Conservation (phyloP, 2,888 invertebrate species). For the Pherbina coryleti region DNA sequence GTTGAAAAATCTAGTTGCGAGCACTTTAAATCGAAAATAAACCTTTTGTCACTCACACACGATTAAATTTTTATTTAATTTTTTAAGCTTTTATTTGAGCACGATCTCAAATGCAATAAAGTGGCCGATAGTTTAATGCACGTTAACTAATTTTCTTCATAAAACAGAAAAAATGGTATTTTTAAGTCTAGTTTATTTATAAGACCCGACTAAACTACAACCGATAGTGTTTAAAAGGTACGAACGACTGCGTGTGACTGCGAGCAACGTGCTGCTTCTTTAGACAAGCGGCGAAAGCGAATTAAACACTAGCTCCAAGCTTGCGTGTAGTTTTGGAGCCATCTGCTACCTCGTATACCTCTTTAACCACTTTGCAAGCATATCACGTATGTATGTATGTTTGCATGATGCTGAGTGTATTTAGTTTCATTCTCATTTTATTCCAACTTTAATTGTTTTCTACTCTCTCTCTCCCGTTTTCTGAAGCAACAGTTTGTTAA, state of each 20-base stretch:
- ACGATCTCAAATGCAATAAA: constrained; percentile 14
- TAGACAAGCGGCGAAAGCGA: constrained; percentile 49
- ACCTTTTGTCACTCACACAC: too few species aligned
- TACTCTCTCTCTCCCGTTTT: not conserved
- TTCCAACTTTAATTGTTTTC: constrained; percentile 3
- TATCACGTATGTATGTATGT: not conserved
- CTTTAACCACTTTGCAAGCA: not conserved
- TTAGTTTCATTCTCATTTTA: constrained; percentile 24
- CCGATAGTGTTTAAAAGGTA: not conserved
- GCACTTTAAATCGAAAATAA: not conserved
- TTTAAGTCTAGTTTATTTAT: not conserved
- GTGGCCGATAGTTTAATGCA: not conserved
- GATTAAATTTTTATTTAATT: not conserved
- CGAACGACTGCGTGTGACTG: not conserved
- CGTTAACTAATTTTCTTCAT: not conserved
- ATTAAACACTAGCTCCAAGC: constrained; percentile 46
- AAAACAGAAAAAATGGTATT: not conserved
- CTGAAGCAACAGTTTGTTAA: constrained; percentile 14
- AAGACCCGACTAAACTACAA: not conserved
- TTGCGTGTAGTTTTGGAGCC: constrained; percentile 49
- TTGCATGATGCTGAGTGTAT: not conserved
- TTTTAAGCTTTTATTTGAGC: not conserved
- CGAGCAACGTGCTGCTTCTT: constrained; percentile 30
- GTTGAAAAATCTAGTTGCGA: not conserved
- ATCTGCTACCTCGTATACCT: constrained; percentile 9